Evolutionary conservation across 2,113 vertebrate species (phyloP).

Genomic region (Gymnogyps californianus): DNA sequence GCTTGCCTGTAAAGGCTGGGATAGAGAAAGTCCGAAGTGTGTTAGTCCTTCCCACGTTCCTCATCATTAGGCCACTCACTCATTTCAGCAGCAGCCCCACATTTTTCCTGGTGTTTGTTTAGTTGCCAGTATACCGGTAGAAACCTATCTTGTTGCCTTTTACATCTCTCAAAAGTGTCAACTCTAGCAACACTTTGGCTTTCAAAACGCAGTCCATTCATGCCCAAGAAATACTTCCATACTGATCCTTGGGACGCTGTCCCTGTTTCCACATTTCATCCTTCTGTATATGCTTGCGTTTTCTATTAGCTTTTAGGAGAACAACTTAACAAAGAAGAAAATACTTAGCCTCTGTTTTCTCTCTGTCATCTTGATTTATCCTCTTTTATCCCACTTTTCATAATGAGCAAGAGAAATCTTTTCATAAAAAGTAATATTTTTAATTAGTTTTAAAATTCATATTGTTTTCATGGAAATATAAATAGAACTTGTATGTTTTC

Average conservation of each 20-base stretch:
- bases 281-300: neutral
- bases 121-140: neutral
- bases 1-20: neutral
- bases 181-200: neutral
- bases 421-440: neutral
- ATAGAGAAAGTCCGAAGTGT: neutral
- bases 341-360: neutral
- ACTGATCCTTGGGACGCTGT: fast-evolving
- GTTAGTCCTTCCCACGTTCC: neutral
- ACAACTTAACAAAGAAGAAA: neutral
- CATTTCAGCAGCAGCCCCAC: fast-evolving
- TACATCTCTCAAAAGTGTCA: neutral
- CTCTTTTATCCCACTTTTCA: neutral
- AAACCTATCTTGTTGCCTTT: neutral
- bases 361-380: neutral
- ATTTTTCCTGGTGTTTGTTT: neutral
- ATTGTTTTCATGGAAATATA: neutral
- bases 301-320: neutral
- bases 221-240: fast-evolving
- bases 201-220: neutral
- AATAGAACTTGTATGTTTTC: fast-evolving
- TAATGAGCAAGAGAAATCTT: fast-evolving
- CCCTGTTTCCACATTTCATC: neutral
- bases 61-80: neutral
- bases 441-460: neutral